Base-by-base conservation (phyloP, 2,113 vertebrate genomes). In the Hippocampus zosterae region DNA sequence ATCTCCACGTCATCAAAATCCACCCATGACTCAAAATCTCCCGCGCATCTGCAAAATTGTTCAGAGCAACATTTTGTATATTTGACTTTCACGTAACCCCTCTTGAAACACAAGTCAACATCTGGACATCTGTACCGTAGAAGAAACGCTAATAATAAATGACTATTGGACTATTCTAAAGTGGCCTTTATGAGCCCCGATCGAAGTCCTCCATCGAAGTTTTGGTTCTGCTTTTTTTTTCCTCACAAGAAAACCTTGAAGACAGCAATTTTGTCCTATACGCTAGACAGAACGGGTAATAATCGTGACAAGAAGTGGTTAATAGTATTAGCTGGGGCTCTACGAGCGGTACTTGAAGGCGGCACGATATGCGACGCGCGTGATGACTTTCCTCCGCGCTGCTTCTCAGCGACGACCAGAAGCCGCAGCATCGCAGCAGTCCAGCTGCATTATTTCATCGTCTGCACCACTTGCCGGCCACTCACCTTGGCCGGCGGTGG, bases 401-500 rank as follows among this genome's bases (percentile, higher is more conserved):
- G 73, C 75, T 69, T 66, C 78, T 72, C 75, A 61, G 81, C 68
- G 73, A 81, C 84, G 72, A 82, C 69, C 86, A 72, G 81, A 76
- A 81, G 81, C 88, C 79, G 86, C 81, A 65, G 75, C 81, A 66
- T 74, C 76, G 65, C 85, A 79, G 75, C 80, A 69, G 79, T 83
- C 81, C 80, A 65, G 63, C 23, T 59, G n/a, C 78, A 65, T 68
- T 84, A 73, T 81, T 63, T 44, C 66, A 71, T 80, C 82, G 65
- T 77, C 85, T 77, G 78, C 77, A 18, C 73, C 76, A 78, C 81
- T 86, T 80, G 68, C 81, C 87, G 88, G 88, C 78, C 81, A 76
- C 85, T 92, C 92, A 92, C 92, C 90, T 92, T 93, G 91, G 89
- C 83, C 67, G 80, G 76, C 81, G 76, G 83, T 68, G 76, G 72